Percentiles rank a stretch among this genome's conserved stretches.
Conservation (phyloP, 2,797 vertebrate genomes). For the Coregonus ussuriensis region DNA sequence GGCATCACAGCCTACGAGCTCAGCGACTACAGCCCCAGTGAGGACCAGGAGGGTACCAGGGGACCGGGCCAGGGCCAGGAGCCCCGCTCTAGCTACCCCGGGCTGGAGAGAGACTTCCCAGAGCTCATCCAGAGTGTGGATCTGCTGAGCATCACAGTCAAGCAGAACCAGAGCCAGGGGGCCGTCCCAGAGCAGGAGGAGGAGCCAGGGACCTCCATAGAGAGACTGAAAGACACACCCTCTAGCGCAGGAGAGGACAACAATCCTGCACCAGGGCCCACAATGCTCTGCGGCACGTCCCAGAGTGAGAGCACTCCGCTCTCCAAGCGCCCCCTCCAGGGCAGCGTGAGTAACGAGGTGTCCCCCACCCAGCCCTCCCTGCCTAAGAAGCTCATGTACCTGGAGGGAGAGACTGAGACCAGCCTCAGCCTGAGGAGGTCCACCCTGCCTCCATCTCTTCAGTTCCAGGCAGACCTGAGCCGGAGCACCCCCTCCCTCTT, state of each 20-base stretch:
- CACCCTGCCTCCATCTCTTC: constrained; percentile 55
- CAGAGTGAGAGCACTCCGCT: constrained; percentile 74
- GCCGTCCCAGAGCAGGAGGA: constrained; percentile 51
- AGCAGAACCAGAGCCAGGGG: constrained; percentile 59
- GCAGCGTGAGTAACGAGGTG: constrained; percentile 80
- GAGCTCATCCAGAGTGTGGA: constrained; percentile 82
- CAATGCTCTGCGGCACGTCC: constrained; percentile 55
- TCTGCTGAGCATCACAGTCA: constrained; percentile 78
- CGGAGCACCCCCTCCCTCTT: constrained; percentile 84
- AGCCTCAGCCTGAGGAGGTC: constrained; percentile 17
- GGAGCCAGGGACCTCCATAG: constrained; percentile 33
- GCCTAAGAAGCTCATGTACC: constrained; percentile 86
- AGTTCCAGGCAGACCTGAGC: constrained; percentile 82
- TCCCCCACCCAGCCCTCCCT: constrained; percentile 87
- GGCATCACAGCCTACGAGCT: constrained; percentile 97
- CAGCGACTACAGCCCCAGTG: constrained; percentile 93
- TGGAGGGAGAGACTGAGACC: constrained; percentile 64
- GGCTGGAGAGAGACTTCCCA: constrained; percentile 81
- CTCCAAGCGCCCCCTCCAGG: constrained; percentile 84
- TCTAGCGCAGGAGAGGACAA: constrained; percentile 23
- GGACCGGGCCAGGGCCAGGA: constrained; percentile 68
- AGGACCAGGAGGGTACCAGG: constrained; percentile 75
- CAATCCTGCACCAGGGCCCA: constrained; percentile 25
- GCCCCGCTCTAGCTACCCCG: constrained; percentile 77
- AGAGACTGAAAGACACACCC: constrained; percentile 20